Conservation (phyloP, 2,888 invertebrate genomes). For the Cryptosula pallasiana region DNA sequence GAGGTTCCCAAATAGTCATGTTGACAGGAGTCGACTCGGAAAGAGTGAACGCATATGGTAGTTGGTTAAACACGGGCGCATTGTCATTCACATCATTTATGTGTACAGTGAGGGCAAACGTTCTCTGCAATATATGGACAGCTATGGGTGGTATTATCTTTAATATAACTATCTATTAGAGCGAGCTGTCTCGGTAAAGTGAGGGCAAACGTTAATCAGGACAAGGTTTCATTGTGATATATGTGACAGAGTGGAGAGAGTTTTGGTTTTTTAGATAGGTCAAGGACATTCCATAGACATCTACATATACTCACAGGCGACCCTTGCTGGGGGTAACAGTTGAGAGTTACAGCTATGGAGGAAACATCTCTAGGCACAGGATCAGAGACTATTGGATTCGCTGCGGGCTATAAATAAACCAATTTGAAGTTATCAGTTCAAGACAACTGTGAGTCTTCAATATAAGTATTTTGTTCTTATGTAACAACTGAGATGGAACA, state of each 20-base stretch:
- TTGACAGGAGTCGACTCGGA: conserved; percentile 13
- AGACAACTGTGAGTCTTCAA: no score
- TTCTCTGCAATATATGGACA: not conserved
- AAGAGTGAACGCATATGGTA: not conserved
- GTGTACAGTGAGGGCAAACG: conserved; percentile 4
- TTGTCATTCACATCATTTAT: conserved; percentile 22
- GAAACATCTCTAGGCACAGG: not conserved
- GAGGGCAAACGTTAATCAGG: no score
- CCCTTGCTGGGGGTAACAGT: not conserved
- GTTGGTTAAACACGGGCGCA: conserved; percentile 15
- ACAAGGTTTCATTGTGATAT: not conserved
- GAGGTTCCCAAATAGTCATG: conserved; percentile 18
- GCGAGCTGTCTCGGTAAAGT: no score
- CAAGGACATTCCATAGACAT: no score
- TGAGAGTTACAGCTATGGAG: not conserved
- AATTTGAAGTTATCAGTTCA: no score
- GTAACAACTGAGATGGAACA: no score
- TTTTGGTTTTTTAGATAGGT: no score
- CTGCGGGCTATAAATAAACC: conserved; percentile 3
- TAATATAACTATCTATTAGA: no score
- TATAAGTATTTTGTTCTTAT: no score
- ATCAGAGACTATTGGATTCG: not conserved
- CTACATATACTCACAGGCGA: conserved; percentile 3
- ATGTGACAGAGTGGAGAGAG: no score
- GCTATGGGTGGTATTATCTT: no score